Conservation (phyloP, 2,797 vertebrate genomes). For the Xerus rutilus region DNA sequence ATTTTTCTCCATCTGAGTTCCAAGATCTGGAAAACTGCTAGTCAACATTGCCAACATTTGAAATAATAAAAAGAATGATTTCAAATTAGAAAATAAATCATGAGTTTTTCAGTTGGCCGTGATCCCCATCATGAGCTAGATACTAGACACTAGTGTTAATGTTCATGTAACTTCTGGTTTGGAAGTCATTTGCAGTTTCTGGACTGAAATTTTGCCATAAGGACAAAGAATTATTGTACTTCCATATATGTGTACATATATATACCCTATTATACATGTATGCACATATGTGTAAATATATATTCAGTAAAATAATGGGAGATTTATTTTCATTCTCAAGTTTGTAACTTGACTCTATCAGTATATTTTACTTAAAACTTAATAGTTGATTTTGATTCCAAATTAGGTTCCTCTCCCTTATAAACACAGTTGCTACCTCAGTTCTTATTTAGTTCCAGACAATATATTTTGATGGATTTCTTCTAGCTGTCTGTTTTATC, state of each 20-base stretch:
- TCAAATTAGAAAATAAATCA: background rate
- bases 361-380: slow-evolving; percentile 60
- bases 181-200: background rate
- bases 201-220: background rate
- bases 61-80: background rate
- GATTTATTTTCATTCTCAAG: background rate
- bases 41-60: background rate
- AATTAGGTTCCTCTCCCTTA: slow-evolving; percentile 32
- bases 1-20: background rate
- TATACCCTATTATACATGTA: background rate
- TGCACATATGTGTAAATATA: background rate
- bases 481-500: slow-evolving; percentile 43
- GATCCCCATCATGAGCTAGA: background rate
- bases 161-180: background rate
- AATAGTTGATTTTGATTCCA: slow-evolving; percentile 14
- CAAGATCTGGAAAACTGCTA: background rate
- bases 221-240: background rate
- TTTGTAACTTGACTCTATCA: background rate
- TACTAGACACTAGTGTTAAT: background rate
- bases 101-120: background rate
- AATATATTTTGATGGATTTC: slow-evolving; percentile 71
- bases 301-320: background rate
- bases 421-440: slow-evolving; percentile 63
- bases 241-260: background rate
- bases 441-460: slow-evolving; percentile 70